Percentiles rank a stretch among this genome's conserved stretches.
Evolutionary conservation across 2,888 invertebrate species (phyloP).

Genomic region (Micropterix aruncella): DNA sequence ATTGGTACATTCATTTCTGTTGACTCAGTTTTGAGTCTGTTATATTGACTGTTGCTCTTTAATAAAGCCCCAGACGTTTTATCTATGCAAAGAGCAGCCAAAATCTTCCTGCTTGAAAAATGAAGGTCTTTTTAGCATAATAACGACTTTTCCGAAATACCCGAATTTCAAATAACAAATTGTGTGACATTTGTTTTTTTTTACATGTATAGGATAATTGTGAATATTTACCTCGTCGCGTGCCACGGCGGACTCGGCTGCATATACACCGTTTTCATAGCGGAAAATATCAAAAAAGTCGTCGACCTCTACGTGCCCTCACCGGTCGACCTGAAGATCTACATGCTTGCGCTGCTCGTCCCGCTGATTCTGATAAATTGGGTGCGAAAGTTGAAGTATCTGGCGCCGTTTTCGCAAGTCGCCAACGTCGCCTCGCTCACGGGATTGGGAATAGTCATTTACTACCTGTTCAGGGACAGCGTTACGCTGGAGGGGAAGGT

Average conservation of each 20-base stretch:
- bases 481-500: slow-evolving; percentile 47
- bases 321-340: slow-evolving; percentile 40
- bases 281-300: slow-evolving; percentile 67
- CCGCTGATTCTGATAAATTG: slow-evolving; percentile 70
- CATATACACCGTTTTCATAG: slow-evolving; percentile 90
- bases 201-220: too few species aligned
- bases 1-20: too few species aligned
- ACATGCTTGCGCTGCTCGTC: slow-evolving; percentile 59
- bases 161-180: too few species aligned
- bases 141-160: too few species aligned
- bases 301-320: slow-evolving; percentile 34
- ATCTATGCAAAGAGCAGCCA: too few species aligned
- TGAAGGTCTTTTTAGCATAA: too few species aligned
- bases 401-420: slow-evolving; percentile 81
- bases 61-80: too few species aligned
- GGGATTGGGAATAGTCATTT: slow-evolving; percentile 74
- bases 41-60: too few species aligned
- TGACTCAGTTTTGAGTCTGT: too few species aligned
- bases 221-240: slow-evolving; percentile 61
- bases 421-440: slow-evolving; percentile 76
- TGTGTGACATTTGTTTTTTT: too few species aligned
- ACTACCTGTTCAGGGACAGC: slow-evolving; percentile 66
- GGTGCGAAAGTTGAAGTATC: slow-evolving; percentile 68
- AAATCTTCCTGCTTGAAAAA: too few species aligned
- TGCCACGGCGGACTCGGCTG: slow-evolving; percentile 95